Base-by-base conservation (phyloP, 1,140 invertebrate genomes). In the Hesperophylax magnus region DNA sequence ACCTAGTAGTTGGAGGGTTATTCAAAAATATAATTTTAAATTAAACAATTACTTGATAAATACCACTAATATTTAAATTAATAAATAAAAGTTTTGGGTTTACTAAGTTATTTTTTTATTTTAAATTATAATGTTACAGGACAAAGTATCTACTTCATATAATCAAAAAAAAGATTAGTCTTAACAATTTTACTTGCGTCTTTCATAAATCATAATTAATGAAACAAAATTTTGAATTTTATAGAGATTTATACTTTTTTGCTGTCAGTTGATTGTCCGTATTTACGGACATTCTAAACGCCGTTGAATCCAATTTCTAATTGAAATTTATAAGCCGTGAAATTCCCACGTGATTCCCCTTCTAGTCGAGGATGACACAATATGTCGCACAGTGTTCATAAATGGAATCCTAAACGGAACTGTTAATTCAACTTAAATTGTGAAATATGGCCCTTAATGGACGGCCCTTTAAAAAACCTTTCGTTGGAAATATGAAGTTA, bases 271-370 rank as follows among this genome's bases (percentile, higher is more conserved):
- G 39, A 47, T 47, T 47, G 39, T 47, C 39, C 11, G 39, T 47
- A 47, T 47, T 47, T 47, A 65, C 18, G 61, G 61, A 27, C 61
- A 14, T 65, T 24, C 24, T 65, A 47, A 65, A 31, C 18, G 14
- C 8, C 22, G 4, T 65, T 1, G 24, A 65, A 65, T 31, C 61
- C 61, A 65, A 22, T 31, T 65, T 17, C 24, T 22, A 65, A 65
- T 65, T 65, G 61, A 65, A 65, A 65, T 65, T 65, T 65, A 65
- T 65, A 31, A 27, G 15, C 61, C 61, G 15, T 65, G 24, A 65
- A 65, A 65, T 65, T 31, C 18, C 24, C 24, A 31, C 61, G 61
- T 65, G 24, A 65, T 31, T 9, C 34, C 34, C 6, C 34, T 6
- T 63, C 3, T 14, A 14, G 60, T 8, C 61, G 15, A 22, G 24